A percentile compares a stretch with the other conserved stretches of the same genome.
Conservation (phyloP, 2,113 vertebrate species). For the Collichthys lucidus region DNA sequence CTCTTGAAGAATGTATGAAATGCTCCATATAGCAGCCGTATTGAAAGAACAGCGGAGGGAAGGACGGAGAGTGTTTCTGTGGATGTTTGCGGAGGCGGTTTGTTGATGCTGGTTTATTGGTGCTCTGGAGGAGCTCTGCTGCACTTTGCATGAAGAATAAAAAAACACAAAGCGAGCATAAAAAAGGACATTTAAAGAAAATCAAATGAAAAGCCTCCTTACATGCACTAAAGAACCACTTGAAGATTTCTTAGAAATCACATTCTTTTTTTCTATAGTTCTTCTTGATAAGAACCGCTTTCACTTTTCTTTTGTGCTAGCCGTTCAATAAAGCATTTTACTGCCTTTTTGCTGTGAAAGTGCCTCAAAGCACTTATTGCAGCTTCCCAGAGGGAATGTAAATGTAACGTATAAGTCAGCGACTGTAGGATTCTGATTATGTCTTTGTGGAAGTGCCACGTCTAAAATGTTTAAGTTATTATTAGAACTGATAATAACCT, state of each 20-base stretch:
- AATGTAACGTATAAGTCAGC: constrained; percentile 9
- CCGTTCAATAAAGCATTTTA: constrained; percentile 14
- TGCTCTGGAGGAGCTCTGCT: neutral
- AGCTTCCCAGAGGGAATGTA: constrained; percentile 7
- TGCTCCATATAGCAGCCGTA: constrained; percentile 17
- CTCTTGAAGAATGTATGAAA: constrained; percentile 51
- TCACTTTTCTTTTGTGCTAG: neutral
- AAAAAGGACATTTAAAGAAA: neutral
- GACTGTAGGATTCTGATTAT: constrained; percentile 11
- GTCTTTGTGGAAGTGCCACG: neutral
- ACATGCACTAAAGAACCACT: neutral
- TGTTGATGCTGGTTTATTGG: constrained; percentile 12
- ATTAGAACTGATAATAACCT: neutral
- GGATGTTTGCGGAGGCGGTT: constrained; percentile 17
- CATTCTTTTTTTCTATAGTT: neutral
- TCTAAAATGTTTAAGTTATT: constrained; percentile 14
- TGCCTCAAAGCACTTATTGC: constrained; percentile 17
- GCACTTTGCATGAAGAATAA: constrained; percentile 14
- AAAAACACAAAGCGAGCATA: neutral
- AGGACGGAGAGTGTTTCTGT: constrained; percentile 15
- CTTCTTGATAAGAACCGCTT: neutral
- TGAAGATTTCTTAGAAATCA: constrained; percentile 8
- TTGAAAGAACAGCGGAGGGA: neutral
- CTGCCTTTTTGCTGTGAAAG: constrained; percentile 13
- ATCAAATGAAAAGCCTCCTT: constrained; percentile 7